Conservation (phyloP, 1,140 invertebrate genomes). For the Teleopsis dalmanni region DNA sequence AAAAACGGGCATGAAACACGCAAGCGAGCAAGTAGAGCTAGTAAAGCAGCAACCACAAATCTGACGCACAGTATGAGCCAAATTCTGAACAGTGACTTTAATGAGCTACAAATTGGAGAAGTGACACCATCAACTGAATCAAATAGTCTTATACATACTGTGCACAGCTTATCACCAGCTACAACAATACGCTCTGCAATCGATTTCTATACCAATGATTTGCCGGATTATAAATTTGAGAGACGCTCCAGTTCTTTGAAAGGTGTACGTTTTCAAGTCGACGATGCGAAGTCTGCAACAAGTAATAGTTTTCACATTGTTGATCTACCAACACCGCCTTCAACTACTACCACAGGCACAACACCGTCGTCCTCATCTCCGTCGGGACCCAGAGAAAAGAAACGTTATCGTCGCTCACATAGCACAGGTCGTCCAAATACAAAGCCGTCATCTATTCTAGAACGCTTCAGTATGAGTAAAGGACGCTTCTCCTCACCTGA, state of each 20-base stretch:
- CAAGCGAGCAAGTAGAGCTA: slow-evolving; percentile 9
- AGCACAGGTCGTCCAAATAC: slow-evolving; percentile 18
- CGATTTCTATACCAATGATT: slow-evolving; percentile 34
- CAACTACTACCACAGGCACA: slow-evolving; percentile 17
- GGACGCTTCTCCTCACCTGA: slow-evolving; percentile 36
- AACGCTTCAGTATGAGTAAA: slow-evolving; percentile 32
- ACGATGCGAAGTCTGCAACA: background rate
- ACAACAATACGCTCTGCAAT: slow-evolving; percentile 22
- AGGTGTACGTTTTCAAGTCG: slow-evolving; percentile 26
- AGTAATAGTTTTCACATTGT: slow-evolving; percentile 6
- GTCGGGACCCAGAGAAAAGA: slow-evolving; percentile 30
- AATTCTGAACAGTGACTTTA: slow-evolving; percentile 23
- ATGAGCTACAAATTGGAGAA: slow-evolving; percentile 30
- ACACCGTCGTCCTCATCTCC: slow-evolving; percentile 20
- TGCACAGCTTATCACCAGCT: background rate
- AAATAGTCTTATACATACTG: background rate
- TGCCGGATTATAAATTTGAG: slow-evolving; percentile 19
- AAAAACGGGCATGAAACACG: slow-evolving; percentile 2
- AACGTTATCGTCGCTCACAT: slow-evolving; percentile 37
- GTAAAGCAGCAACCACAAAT: slow-evolving; percentile 20
- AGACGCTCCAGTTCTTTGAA: slow-evolving; percentile 28
- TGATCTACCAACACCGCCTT: slow-evolving; percentile 28
- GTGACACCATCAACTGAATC: slow-evolving; percentile 17
- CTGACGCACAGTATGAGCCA: slow-evolving; percentile 17
- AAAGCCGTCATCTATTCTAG: slow-evolving; percentile 24